phyloP scores from a whole-genome alignment of 2,888 invertebrate genomes.

The Epistrophella euchroma region DNA sequence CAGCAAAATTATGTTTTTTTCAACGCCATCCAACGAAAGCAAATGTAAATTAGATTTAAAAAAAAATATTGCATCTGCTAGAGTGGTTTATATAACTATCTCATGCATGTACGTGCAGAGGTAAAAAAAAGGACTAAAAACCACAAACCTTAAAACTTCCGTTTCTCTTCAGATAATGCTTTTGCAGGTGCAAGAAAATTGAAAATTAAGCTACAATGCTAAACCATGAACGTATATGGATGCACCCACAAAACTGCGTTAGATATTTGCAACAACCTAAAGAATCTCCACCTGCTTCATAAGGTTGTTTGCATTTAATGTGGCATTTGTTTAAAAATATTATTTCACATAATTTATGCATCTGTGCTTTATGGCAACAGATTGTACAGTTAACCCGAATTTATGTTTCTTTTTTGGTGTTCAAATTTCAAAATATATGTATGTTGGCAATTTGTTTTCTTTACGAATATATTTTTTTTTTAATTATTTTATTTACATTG shows the following conservation, averaged over 20 bases:
- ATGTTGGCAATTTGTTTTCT: not conserved
- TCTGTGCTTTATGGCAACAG: constrained; percentile 13
- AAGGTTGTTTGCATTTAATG: constrained; percentile 1
- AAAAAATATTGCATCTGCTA: constrained; percentile 37
- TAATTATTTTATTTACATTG: too few species aligned
- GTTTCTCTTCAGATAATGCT: constrained; percentile 29
- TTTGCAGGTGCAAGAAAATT: constrained; percentile 37
- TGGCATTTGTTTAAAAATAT: constrained; percentile 20
- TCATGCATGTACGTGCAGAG: not conserved
- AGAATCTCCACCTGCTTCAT: constrained; percentile 9
- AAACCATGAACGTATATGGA: constrained; percentile 18
- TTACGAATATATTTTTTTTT: too few species aligned
- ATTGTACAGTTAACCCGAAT: not conserved
- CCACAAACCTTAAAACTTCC: constrained; percentile 24
- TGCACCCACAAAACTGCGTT: constrained; percentile 33
- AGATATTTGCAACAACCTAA: constrained; percentile 20
- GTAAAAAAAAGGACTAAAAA: constrained; percentile 1
- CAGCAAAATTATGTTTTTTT: not conserved
- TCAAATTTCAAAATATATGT: not conserved
- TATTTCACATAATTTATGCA: constrained; percentile 21
- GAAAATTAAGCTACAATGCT: constrained; percentile 45
- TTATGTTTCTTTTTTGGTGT: constrained; percentile 14
- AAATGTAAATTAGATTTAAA: constrained; percentile 49
- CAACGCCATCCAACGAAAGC: not conserved
- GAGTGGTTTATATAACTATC: constrained; percentile 5